Percentiles rank a stretch among this genome's conserved stretches.
Conservation (phyloP, 2,113 vertebrate species). For the Poicephalus gulielmi region DNA sequence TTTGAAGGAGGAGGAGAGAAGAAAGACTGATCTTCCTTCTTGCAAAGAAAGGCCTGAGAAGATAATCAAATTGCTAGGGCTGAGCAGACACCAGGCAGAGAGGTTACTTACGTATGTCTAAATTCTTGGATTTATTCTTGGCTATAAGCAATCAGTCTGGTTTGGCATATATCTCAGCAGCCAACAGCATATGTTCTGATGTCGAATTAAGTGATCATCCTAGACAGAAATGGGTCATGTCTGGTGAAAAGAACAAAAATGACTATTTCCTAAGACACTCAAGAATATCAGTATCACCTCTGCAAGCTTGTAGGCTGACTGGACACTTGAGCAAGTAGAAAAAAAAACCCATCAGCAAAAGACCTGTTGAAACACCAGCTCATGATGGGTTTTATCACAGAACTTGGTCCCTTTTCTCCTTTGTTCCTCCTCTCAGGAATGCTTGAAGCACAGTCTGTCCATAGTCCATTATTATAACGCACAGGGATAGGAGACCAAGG, state of each 20-base stretch:
- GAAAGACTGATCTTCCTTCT: neutral
- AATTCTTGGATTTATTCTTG: neutral
- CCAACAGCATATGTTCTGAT: neutral
- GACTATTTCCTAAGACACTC: neutral
- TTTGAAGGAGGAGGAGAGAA: neutral
- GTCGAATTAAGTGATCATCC: neutral
- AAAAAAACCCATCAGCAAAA: neutral
- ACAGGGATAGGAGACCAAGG: neutral
- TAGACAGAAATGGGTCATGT: neutral
- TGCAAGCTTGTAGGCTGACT: neutral
- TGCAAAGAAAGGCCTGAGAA: neutral
- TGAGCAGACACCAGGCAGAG: neutral
- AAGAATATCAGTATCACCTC: neutral
- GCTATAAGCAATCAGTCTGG: neutral
- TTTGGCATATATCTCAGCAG: neutral
- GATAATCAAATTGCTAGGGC: neutral
- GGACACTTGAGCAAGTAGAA: neutral
- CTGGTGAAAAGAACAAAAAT: neutral
- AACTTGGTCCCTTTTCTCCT: neutral
- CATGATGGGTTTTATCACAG: neutral
- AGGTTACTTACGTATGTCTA: neutral
- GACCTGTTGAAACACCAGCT: neutral
- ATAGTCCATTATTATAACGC: neutral
- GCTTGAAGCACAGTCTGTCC: neutral
- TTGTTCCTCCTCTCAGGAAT: neutral